phyloP scores from a whole-genome alignment of 2,797 vertebrate species.

The Taeniopygia guttata region DNA sequence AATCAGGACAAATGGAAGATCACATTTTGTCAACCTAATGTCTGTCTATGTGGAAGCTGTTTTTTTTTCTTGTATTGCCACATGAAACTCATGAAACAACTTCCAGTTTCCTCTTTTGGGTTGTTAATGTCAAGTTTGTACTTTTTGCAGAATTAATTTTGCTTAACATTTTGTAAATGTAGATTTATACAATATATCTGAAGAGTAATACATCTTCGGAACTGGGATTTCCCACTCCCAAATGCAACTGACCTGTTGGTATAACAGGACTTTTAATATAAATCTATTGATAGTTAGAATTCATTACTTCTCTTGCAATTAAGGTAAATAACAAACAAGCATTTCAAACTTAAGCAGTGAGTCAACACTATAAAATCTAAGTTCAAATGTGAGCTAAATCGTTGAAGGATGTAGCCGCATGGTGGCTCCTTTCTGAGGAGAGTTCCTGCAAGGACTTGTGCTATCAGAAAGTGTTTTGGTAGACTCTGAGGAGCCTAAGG shows the following conservation, averaged over 20 bases:
- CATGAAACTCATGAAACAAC: background rate
- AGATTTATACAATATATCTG: background rate
- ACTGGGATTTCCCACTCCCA: background rate
- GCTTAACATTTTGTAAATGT: background rate
- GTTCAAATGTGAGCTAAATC: background rate
- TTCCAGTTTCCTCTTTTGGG: background rate
- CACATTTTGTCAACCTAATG: background rate
- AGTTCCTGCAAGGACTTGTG: background rate
- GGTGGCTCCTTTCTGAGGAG: background rate
- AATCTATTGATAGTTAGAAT: background rate
- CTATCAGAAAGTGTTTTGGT: background rate
- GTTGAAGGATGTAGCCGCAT: fast-evolving
- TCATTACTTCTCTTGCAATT: background rate
- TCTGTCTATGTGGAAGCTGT: background rate
- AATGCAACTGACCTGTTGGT: background rate
- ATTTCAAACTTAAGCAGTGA: background rate
- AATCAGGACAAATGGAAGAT: background rate
- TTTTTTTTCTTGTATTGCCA: background rate
- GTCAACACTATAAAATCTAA: background rate
- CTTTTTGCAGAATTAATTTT: background rate
- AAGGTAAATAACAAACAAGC: background rate
- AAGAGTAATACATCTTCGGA: background rate
- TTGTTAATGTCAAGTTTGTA: background rate
- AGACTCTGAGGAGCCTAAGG: background rate
- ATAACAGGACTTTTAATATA: background rate